A percentile compares a stretch with the other conserved stretches of the same genome.
Conservation (phyloP, 2,113 vertebrate genomes). For the Phasianus colchicus region DNA sequence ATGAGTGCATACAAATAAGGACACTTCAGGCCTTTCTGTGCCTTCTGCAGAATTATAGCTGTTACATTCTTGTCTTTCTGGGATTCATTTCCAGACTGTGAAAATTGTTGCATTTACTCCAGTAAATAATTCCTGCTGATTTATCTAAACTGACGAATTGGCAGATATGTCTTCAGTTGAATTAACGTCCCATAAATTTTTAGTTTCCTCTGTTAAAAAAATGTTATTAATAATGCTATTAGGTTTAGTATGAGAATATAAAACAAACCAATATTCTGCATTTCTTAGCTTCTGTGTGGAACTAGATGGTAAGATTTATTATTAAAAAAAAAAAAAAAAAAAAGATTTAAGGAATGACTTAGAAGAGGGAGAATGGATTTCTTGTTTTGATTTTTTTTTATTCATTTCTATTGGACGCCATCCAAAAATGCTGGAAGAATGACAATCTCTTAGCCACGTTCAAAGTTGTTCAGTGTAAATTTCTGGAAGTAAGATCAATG, state of each 20-base stretch:
- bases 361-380: neutral
- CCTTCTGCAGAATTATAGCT: neutral
- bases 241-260: neutral
- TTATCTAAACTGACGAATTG: neutral
- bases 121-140: neutral
- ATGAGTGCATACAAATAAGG: neutral
- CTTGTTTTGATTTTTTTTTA: neutral
- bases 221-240: neutral
- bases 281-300: neutral
- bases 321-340: neutral
- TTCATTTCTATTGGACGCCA: neutral
- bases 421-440: neutral
- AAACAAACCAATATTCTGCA: neutral
- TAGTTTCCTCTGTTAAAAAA: neutral
- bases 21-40: neutral
- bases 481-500: neutral
- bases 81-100: neutral
- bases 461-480: neutral
- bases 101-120: neutral
- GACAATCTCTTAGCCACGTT: neutral
- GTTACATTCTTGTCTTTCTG: neutral
- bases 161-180: neutral
- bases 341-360: neutral
- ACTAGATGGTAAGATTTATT: neutral
- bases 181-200: neutral